These are phyloP conservation scores for Holacanthus passer DNA, from an alignment of 2,113 vertebrate genomes.

Conservation along the genomic window DNA sequence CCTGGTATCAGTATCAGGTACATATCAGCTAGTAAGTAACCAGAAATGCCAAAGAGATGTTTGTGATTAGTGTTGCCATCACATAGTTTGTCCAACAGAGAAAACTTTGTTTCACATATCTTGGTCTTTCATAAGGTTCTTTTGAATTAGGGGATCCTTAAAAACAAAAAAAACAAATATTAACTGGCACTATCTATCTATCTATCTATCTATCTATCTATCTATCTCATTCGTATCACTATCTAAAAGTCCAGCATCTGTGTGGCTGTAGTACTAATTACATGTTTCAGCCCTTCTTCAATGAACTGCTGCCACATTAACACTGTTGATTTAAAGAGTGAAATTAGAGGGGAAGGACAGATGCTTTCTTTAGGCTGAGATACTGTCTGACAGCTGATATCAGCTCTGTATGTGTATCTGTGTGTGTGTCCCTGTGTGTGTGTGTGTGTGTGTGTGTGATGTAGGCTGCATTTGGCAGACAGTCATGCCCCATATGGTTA, in stretches of 20 bases:
- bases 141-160: no score
- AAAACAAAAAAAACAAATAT: no score
- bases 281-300: neutral
- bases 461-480: conserved; percentile 63
- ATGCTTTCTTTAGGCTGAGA: conserved; percentile 25
- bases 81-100: conserved; percentile 46
- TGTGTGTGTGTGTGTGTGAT: conserved; percentile 21
- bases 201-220: no score
- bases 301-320: neutral
- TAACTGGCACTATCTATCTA: no score
- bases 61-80: neutral
- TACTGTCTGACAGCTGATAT: conserved; percentile 39
- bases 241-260: neutral
- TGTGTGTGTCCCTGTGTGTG: conserved; percentile 19
- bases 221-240: no score
- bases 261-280: neutral
- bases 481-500: conserved; percentile 73
- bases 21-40: neutral
- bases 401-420: neutral
- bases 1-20: neutral
- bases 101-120: conserved; percentile 17
- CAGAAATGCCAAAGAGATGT: neutral
- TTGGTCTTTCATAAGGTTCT: no score
- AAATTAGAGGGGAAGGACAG: conserved; percentile 15
- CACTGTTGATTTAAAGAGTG: conserved; percentile 19